These are phyloP conservation scores for Lordiphosa collinella DNA, from an alignment of 1,140 invertebrate genomes.

Conservation along the genomic window DNA sequence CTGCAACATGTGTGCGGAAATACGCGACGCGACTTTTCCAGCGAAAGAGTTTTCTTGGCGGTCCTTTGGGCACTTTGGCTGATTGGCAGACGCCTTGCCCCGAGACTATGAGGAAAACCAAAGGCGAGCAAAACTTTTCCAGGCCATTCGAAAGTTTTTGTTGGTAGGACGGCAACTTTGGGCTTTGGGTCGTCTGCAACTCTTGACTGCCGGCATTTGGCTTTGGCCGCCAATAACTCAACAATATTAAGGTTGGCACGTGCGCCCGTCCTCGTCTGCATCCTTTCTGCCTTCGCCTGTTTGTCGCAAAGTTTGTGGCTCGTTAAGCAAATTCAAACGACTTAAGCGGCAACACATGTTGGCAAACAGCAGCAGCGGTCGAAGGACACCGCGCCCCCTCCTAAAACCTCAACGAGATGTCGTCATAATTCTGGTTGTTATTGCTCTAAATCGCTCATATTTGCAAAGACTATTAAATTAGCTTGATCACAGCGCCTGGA, in stretches of 20 bases:
- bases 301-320: constrained; percentile 76
- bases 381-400: constrained; percentile 1
- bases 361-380: constrained; percentile 46
- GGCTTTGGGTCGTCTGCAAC: constrained; percentile 38
- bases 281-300: constrained; percentile 40
- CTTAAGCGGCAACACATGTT: constrained; percentile 76
- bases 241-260: constrained; percentile 75
- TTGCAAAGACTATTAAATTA: constrained; percentile 63
- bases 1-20: constrained; percentile 75
- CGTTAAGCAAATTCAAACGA: constrained; percentile 77
- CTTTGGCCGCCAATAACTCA: constrained; percentile 74
- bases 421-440: constrained; percentile 61
- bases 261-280: constrained; percentile 34
- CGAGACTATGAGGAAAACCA: constrained; percentile 1
- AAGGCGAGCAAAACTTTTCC: constrained; percentile 13
- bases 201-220: constrained; percentile 71
- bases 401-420: constrained; percentile 17
- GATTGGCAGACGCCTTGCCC: constrained; percentile 42
- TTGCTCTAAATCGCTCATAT: constrained; percentile 69
- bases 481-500: constrained; percentile 34
- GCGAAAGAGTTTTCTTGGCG: constrained; percentile 61
- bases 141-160: constrained; percentile 30
- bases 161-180: constrained; percentile 45
- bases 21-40: constrained; percentile 66
- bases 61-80: constrained; percentile 57